Conservation (phyloP, 2,888 invertebrate genomes). For the Eledona agricola region DNA sequence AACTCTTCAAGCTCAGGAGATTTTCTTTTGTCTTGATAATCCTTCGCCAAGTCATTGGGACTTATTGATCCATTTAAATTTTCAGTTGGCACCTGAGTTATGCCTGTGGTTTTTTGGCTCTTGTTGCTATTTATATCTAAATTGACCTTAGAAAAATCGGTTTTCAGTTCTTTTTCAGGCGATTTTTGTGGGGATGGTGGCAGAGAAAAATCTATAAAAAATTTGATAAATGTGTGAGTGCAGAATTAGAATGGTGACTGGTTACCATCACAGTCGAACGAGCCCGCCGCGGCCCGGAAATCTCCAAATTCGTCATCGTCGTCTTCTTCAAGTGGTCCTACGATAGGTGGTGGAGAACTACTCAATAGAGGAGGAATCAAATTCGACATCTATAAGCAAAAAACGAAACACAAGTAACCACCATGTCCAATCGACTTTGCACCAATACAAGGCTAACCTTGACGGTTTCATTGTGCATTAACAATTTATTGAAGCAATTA, state of each 20-base stretch:
- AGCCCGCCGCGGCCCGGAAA: conserved; percentile 64
- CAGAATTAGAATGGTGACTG: too few relatives aligned
- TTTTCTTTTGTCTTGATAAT: conserved; percentile 54
- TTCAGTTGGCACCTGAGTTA: conserved; percentile 30
- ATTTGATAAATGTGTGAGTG: background rate
- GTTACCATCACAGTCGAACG: conserved; percentile 58
- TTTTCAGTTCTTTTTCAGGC: conserved; percentile 38
- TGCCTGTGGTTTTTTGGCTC: conserved; percentile 17
- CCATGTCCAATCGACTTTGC: background rate
- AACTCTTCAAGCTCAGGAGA: conserved; percentile 19
- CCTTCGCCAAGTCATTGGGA: conserved; percentile 43
- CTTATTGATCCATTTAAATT: conserved; percentile 28
- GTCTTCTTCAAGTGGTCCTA: conserved; percentile 61
- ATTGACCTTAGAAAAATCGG: conserved; percentile 21
- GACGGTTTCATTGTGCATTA: conserved; percentile 8
- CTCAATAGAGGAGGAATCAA: conserved; percentile 68
- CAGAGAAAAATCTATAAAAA: conserved; percentile 37
- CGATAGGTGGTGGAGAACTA: conserved; percentile 68
- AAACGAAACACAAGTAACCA: too few relatives aligned
- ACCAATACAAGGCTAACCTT: conserved; percentile 5
- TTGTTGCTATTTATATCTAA: conserved; percentile 38
- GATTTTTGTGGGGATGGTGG: conserved; percentile 42
- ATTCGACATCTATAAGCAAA: conserved; percentile 59
- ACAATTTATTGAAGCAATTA: conserved; percentile 18
- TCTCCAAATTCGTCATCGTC: conserved; percentile 70